phyloP scores from a whole-genome alignment of 2,113 vertebrate species.

The Lichenostomus cassidix region DNA sequence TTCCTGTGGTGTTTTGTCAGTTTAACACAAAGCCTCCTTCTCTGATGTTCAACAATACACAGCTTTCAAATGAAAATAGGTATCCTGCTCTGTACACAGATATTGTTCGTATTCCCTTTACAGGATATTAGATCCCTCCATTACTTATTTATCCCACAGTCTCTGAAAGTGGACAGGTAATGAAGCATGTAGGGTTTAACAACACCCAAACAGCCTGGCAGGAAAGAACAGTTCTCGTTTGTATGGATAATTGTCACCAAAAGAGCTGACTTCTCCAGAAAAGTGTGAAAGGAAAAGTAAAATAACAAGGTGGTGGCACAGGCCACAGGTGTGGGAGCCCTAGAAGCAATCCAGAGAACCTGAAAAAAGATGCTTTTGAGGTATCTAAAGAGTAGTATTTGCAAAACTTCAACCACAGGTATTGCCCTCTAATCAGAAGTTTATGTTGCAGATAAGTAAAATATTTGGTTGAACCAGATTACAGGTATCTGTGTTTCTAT shows the following conservation, averaged over 20 bases:
- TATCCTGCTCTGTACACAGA: neutral
- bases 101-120: accelerated
- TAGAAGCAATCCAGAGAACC: neutral
- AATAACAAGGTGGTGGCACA: neutral
- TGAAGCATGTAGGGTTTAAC: neutral
- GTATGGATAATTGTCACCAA: neutral
- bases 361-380: neutral
- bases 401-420: neutral
- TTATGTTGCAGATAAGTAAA: neutral
- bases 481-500: neutral
- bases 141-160: neutral
- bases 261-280: neutral
- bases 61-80: neutral
- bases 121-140: neutral
- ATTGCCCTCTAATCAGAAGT: neutral
- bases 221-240: neutral
- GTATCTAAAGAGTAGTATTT: neutral
- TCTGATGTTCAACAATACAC: neutral
- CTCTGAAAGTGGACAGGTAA: neutral
- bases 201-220: neutral
- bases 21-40: neutral
- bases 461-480: neutral
- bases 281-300: neutral
- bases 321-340: neutral
- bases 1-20: neutral